Conservation (phyloP, 2,888 invertebrate genomes). For the Gymnoscelis rufifasciata region DNA sequence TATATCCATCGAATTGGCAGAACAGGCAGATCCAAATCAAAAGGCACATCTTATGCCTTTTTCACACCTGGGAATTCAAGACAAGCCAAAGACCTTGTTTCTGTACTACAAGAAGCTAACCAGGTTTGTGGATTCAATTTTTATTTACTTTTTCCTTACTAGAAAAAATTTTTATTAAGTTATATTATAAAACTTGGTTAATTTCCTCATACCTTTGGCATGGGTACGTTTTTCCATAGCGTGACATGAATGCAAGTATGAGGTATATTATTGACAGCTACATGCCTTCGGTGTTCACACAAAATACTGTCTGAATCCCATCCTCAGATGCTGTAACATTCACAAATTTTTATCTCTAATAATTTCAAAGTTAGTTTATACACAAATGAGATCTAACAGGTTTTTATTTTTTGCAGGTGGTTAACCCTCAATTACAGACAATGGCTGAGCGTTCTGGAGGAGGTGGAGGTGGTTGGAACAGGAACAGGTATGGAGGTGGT, state of each 20-base stretch:
- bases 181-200: too few relatives aligned
- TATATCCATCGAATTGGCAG: conserved; percentile 97
- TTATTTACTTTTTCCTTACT: not conserved
- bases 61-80: conserved; percentile 93
- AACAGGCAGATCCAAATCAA: conserved; percentile 91
- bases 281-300: conserved; percentile 90
- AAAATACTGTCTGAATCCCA: conserved; percentile 83
- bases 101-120: conserved; percentile 93
- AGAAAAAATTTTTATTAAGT: too few relatives aligned
- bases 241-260: conserved; percentile 87
- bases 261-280: conserved; percentile 83
- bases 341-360: too few relatives aligned
- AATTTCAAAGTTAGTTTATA: too few relatives aligned
- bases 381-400: too few relatives aligned
- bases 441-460: conserved; percentile 85
- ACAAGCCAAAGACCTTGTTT: conserved; percentile 92
- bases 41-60: conserved; percentile 96
- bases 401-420: conserved; percentile 73
- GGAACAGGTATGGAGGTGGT: conserved; percentile 69
- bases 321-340: conserved; percentile 84
- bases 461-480: conserved; percentile 79
- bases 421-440: conserved; percentile 91
- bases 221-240: conserved; percentile 82
- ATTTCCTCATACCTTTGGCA: conserved; percentile 86
- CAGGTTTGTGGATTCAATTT: conserved; percentile 77